A percentile compares a stretch with the other conserved stretches of the same genome.
phyloP scores from a whole-genome alignment of 2,888 invertebrate genomes.

The Miltochrista miniata region DNA sequence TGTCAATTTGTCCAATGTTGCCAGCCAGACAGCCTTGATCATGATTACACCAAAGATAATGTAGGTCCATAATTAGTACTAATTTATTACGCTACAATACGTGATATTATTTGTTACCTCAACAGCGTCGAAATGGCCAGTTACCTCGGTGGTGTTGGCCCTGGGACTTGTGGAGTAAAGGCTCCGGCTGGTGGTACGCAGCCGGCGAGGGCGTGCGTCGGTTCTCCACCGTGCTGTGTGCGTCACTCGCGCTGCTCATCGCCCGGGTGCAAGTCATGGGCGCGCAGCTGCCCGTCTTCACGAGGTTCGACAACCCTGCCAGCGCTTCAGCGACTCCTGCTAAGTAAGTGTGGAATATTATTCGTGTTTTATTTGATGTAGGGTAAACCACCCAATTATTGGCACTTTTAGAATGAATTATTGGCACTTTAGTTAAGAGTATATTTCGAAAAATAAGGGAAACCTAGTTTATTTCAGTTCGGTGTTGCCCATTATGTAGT shows the following conservation, averaged over 20 bases:
- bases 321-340: constrained; percentile 92
- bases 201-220: constrained; percentile 89
- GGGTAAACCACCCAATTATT: no score
- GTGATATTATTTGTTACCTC: constrained; percentile 1
- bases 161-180: constrained; percentile 72
- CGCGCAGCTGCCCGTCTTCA: constrained; percentile 97
- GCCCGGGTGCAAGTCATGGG: constrained; percentile 97
- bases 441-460: no score
- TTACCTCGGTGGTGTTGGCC: constrained; percentile 69
- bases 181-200: constrained; percentile 72
- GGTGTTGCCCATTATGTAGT: no score
- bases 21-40: no score
- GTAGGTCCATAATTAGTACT: no score
- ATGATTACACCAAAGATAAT: no score
- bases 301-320: constrained; percentile 98
- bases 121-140: constrained; percentile 62
- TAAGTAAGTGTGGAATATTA: constrained; percentile 50
- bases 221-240: constrained; percentile 90
- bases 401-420: no score
- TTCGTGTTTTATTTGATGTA: no score
- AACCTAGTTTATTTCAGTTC: no score
- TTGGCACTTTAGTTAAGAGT: no score
- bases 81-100: no score
- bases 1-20: no score
- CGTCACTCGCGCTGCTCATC: constrained; percentile 91